A percentile compares a stretch with the other conserved stretches of the same genome.
Evolutionary conservation across 1,140 invertebrate genomes (phyloP).

Genomic region (Thereuonema tuberculata): DNA sequence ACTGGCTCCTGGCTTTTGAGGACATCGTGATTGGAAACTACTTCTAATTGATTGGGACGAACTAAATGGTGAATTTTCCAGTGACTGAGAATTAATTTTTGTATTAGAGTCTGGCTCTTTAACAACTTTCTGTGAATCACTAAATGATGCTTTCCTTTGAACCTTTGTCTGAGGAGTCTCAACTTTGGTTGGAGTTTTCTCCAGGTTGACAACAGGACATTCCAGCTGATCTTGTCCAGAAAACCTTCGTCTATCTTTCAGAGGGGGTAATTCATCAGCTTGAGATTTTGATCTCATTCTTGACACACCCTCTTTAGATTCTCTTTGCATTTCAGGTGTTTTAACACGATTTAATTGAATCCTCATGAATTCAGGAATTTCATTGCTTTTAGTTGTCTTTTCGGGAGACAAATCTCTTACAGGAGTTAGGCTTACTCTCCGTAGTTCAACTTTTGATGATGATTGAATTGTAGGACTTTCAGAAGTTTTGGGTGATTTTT

Average conservation of each 20-base stretch:
- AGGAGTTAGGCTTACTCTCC: too few relatives aligned
- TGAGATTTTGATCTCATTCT: constrained; percentile 13
- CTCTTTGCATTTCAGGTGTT: not conserved
- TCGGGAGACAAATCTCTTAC: not conserved
- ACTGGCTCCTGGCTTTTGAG: constrained; percentile 8
- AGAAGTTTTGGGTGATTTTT: too few relatives aligned
- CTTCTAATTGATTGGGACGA: not conserved
- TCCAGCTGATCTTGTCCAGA: too few relatives aligned
- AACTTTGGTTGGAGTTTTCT: not conserved
- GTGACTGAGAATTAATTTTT: constrained; percentile 3
- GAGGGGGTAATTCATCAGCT: constrained; percentile 3
- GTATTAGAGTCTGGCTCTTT: too few relatives aligned
- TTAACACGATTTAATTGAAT: constrained; percentile 53
- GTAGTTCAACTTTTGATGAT: too few relatives aligned
- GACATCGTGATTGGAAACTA: constrained; percentile 9
- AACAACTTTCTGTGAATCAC: too few relatives aligned
- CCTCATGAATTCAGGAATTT: constrained; percentile 51
- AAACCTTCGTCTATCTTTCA: too few relatives aligned
- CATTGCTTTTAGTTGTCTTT: constrained; percentile 9
- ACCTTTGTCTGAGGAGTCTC: not conserved
- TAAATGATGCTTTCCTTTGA: too few relatives aligned
- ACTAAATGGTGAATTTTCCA: constrained; percentile 3
- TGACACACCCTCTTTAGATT: constrained; percentile 13
- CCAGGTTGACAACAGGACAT: not conserved
- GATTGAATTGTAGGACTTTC: too few relatives aligned